These are phyloP conservation scores for Shinisaurus crocodilurus DNA, from an alignment of 2,113 vertebrate genomes.

Conservation along the genomic window DNA sequence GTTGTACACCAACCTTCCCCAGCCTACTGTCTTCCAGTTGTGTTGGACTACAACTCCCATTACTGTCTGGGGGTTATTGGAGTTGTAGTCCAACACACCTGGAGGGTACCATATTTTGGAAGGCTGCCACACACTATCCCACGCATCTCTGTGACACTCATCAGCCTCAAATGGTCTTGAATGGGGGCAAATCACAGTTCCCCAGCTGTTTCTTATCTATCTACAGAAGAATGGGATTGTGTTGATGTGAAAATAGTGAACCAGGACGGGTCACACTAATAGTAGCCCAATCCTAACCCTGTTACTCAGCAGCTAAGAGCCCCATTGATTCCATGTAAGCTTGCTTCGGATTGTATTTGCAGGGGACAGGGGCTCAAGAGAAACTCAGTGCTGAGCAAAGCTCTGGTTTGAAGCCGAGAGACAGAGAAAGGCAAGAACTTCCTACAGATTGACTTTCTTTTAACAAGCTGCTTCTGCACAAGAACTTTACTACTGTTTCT, in stretches of 20 bases:
- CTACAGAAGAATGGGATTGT: background rate
- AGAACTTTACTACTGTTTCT: slow-evolving; percentile 15
- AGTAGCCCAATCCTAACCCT: too few species aligned
- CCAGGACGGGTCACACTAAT: background rate
- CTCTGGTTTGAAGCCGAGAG: background rate
- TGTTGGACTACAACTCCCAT: too few species aligned
- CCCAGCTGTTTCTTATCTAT: background rate
- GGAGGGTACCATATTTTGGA: too few species aligned
- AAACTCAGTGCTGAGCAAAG: background rate
- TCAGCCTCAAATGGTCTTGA: too few species aligned
- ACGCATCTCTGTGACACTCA: too few species aligned
- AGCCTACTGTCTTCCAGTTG: too few species aligned
- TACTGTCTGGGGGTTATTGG: too few species aligned
- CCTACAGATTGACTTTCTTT: slow-evolving; percentile 5
- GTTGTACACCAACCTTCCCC: too few species aligned
- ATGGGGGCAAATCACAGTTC: background rate
- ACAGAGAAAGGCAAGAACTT: background rate
- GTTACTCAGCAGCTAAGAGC: background rate
- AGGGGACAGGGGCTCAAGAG: too few species aligned
- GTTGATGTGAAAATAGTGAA: background rate
- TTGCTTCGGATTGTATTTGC: background rate
- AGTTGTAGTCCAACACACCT: too few species aligned
- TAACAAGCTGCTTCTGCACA: slow-evolving; percentile 1
- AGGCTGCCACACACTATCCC: too few species aligned
- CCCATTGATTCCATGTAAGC: background rate